Base-by-base conservation (phyloP, 2,888 invertebrate genomes). In the Argyresthia goedartella region DNA sequence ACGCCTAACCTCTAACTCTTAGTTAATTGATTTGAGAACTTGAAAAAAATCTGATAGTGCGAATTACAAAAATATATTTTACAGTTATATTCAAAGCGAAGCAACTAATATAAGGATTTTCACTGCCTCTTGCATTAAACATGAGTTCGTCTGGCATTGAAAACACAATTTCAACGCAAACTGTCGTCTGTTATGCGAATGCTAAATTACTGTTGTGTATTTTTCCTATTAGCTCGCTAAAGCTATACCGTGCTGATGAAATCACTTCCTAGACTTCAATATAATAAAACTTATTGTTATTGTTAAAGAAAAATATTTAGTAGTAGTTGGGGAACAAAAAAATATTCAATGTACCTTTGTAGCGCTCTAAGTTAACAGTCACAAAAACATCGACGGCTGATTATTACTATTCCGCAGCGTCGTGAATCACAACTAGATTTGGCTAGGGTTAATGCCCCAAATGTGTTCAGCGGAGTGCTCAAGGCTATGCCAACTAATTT, bases 351-450 rank as follows among this genome's bases (percentile, higher is more conserved):
- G 25, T 25, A 25, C 6, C 25, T 25, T 25, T 25, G 25, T 25
- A 25, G 25, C 25, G 39, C 39, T 39, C 39, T 69, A 68, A 56
- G 73, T 74, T 76, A 82, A 76, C 76, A 71, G 75, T 69, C 67
- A 62, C 81, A 86, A 85, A 86, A 86, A 86, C 81, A 77, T 78
- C 70, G 69, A 74, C 68, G 71, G 75, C 80, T n/a, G n/a, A n/a
- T 77, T 81, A 82, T 80, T 81, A 81, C 82, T 80, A 84, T 81
- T 82, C 74, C 78, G 80, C 74, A 79, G 76, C 72, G 69, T 64
- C 66, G 80, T 86, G 86, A 86, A 84, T 86, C 86, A 85, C 80
- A 78, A 80, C 76, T 76, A 81, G 81, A 85, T 81, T 85, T 76
- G 80, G 77, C 69, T 67, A 79, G 82, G 86, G 86, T 86, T 78